A percentile compares a stretch with the other conserved stretches of the same genome.
phyloP scores from a whole-genome alignment of 2,888 invertebrate genomes.

The Caenorhabditis afra region DNA sequence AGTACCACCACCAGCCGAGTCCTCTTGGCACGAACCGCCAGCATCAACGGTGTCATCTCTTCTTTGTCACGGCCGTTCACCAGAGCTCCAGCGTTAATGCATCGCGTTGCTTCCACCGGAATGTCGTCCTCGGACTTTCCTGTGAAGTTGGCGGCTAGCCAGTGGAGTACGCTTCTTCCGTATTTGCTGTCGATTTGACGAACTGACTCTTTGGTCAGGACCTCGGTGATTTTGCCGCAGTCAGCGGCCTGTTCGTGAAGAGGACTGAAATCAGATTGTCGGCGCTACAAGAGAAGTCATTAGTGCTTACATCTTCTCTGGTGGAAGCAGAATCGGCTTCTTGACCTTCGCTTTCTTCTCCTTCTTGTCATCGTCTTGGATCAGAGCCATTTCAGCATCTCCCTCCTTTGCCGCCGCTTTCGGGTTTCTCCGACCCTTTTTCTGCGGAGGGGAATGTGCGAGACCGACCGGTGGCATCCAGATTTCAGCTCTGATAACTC shows the following conservation, averaged over 20 bases:
- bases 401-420: too few species aligned
- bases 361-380: slow-evolving; percentile 28
- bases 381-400: too few species aligned
- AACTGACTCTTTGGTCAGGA: slow-evolving; percentile 11
- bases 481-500: too few species aligned
- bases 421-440: too few species aligned
- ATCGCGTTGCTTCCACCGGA: slow-evolving; percentile 8
- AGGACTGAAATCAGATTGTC: slow-evolving; percentile 14
- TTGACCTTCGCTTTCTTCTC: slow-evolving; percentile 42
- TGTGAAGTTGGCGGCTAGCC: slow-evolving; percentile 34
- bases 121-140: slow-evolving; percentile 41
- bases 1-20: slow-evolving; percentile 12
- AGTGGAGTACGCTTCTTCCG: slow-evolving; percentile 37
- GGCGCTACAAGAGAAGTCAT: too few species aligned
- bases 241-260: slow-evolving; percentile 40
- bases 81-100: slow-evolving; percentile 44
- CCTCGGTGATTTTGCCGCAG: background rate
- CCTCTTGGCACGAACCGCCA: slow-evolving; percentile 43
- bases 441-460: too few species aligned
- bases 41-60: slow-evolving; percentile 44
- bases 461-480: background rate
- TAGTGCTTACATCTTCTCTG: slow-evolving; percentile 13
- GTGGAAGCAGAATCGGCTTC: background rate
- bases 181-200: slow-evolving; percentile 21
- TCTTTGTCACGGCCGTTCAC: slow-evolving; percentile 39